These are phyloP conservation scores for Mastomys natalensis DNA, from an alignment of 2,113 vertebrate species.

Conservation along the genomic window DNA sequence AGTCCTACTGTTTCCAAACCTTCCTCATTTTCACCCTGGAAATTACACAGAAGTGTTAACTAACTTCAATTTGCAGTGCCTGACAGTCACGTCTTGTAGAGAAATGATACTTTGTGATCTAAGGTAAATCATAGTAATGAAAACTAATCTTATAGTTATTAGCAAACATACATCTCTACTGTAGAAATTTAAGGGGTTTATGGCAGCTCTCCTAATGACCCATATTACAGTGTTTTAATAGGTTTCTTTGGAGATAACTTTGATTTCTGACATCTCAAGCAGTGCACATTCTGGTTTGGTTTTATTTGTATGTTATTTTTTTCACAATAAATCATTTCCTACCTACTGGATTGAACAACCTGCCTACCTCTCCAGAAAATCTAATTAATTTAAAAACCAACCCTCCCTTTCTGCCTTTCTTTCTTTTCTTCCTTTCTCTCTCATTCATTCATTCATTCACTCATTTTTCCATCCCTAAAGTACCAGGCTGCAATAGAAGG, in stretches of 20 bases:
- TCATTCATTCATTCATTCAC: not conserved
- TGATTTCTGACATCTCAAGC: slow-evolving; percentile 80
- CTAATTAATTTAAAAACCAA: slow-evolving; percentile 70
- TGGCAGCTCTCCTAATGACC: slow-evolving; percentile 88
- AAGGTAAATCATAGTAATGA: slow-evolving; percentile 90
- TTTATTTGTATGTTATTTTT: slow-evolving; percentile 30
- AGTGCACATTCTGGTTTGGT: slow-evolving; percentile 61
- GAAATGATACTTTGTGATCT: slow-evolving; percentile 92
- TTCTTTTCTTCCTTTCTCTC: not conserved
- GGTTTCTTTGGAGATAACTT: slow-evolving; percentile 88
- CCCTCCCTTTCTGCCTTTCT: not conserved
- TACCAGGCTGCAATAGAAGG: not conserved
- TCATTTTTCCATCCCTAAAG: not conserved
- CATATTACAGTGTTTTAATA: slow-evolving; percentile 88
- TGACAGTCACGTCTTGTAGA: slow-evolving; percentile 91
- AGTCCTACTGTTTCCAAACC: slow-evolving; percentile 91
- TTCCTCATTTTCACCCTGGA: slow-evolving; percentile 95
- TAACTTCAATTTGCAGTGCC: slow-evolving; percentile 93
- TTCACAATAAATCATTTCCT: slow-evolving; percentile 67
- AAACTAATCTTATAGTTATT: slow-evolving; percentile 90
- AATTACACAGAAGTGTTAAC: slow-evolving; percentile 94
- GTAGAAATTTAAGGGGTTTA: slow-evolving; percentile 86
- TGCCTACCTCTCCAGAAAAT: slow-evolving; percentile 64
- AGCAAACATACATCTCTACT: slow-evolving; percentile 86
- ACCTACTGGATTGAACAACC: slow-evolving; percentile 65